Evolutionary conservation across 1,140 invertebrate species (phyloP).

Genomic region (Ceratosolen fusciceps): DNA sequence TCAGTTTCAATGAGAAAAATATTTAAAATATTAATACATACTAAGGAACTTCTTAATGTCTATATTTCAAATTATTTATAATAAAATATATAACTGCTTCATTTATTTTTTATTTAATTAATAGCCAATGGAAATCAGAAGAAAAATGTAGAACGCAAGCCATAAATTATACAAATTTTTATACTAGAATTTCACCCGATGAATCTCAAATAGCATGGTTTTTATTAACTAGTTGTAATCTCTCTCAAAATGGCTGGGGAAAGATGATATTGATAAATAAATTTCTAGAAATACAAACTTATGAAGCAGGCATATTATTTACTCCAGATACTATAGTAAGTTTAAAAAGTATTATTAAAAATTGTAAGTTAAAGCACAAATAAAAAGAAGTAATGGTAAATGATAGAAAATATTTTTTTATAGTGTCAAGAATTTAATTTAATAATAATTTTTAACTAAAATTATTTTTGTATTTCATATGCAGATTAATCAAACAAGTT

Average conservation of each 20-base stretch:
- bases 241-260: conserved; percentile 97
- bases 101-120: background rate
- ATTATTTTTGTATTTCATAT: background rate
- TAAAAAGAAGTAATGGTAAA: no score
- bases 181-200: conserved; percentile 82
- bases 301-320: conserved; percentile 93
- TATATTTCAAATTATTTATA: background rate
- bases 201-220: conserved; percentile 81
- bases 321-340: conserved; percentile 87
- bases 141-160: conserved; percentile 78
- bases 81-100: background rate
- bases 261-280: conserved; percentile 69
- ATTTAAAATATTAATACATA: no score
- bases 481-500: conserved; percentile 33
- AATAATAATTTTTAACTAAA: background rate
- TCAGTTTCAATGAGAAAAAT: background rate
- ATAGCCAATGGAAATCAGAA: conserved; percentile 87
- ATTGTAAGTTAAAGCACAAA: no score
- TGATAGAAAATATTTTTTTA: no score
- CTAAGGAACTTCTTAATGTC: no score
- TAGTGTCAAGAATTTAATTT: background rate
- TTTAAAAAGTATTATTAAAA: background rate
- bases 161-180: conserved; percentile 95
- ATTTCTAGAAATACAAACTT: conserved; percentile 84
- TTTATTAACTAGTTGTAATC: conserved; percentile 90